Conservation (phyloP, 2,113 vertebrate genomes). For the Aspiorhynchus laticeps region DNA sequence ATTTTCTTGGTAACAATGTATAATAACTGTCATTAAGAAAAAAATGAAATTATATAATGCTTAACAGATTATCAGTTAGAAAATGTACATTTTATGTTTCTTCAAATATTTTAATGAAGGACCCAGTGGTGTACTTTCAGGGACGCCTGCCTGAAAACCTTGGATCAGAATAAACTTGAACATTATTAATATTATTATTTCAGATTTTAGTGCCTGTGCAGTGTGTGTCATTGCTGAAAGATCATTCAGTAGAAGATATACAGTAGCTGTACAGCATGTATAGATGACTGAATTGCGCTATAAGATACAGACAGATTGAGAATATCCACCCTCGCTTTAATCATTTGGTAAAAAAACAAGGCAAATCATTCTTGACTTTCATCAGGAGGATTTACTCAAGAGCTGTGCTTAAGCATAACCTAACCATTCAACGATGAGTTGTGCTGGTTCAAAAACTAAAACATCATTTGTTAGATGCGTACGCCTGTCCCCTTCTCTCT, state of each 20-base stretch:
- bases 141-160: background rate
- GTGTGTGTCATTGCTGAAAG: background rate
- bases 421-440: slow-evolving; percentile 27
- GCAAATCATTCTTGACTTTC: background rate
- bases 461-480: slow-evolving; percentile 64
- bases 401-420: slow-evolving; percentile 7
- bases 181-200: background rate
- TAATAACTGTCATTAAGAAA: background rate
- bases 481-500: slow-evolving; percentile 60
- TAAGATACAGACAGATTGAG: background rate
- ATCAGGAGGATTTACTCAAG: background rate
- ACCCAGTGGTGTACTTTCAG: background rate
- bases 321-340: slow-evolving; percentile 4
- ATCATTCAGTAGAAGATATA: background rate
- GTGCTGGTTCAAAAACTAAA: slow-evolving; percentile 59
- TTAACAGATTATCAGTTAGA: background rate
- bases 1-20: background rate
- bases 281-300: background rate
- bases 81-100: background rate
- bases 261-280: background rate
- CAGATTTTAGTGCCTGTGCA: background rate
- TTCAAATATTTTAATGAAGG: background rate
- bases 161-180: background rate
- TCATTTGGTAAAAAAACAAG: background rate
- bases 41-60: background rate